These are phyloP conservation scores for Vesta saturnalis DNA, from an alignment of 2,888 invertebrate genomes.

Conservation along the genomic window DNA sequence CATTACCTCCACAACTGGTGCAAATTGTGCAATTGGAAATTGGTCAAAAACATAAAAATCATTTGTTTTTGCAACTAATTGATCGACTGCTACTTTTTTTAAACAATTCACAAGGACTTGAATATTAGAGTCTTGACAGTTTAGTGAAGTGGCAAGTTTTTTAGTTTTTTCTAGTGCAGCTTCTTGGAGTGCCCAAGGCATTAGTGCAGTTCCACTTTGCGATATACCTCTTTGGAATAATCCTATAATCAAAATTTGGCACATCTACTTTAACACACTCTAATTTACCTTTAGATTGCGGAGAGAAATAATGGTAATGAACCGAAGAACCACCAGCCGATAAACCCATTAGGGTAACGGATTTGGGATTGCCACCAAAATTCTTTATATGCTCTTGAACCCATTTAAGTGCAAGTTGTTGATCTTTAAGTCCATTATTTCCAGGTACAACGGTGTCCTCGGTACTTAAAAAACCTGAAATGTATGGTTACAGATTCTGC, in stretches of 20 bases:
- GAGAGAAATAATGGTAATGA: slow-evolving; percentile 74
- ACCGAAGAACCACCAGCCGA: slow-evolving; percentile 78
- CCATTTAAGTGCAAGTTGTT: slow-evolving; percentile 68
- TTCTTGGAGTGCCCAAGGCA: slow-evolving; percentile 64
- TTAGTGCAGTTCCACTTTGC: slow-evolving; percentile 72
- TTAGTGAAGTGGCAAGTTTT: slow-evolving; percentile 67
- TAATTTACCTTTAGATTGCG: slow-evolving; percentile 67
- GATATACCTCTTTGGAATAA: slow-evolving; percentile 70
- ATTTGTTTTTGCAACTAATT: slow-evolving; percentile 60
- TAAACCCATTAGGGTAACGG: slow-evolving; percentile 71
- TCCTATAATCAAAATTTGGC: too few species aligned
- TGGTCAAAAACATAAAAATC: slow-evolving; percentile 64
- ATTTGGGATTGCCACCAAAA: slow-evolving; percentile 69
- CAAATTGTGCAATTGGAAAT: slow-evolving; percentile 61
- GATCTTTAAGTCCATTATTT: slow-evolving; percentile 65
- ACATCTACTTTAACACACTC: too few species aligned
- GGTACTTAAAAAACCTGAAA: slow-evolving; percentile 43
- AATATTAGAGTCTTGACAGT: slow-evolving; percentile 67
- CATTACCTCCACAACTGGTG: slow-evolving; percentile 72
- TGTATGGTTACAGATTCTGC: background rate
- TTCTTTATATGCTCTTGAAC: slow-evolving; percentile 67
- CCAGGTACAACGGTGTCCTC: background rate
- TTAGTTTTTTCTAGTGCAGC: slow-evolving; percentile 68
- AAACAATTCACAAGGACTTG: slow-evolving; percentile 71
- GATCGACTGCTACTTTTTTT: slow-evolving; percentile 66